Evolutionary conservation across 1,140 invertebrate genomes (phyloP), one percentile per base, ranked within the genome.

Genomic region (Planococcus citri): DNA sequence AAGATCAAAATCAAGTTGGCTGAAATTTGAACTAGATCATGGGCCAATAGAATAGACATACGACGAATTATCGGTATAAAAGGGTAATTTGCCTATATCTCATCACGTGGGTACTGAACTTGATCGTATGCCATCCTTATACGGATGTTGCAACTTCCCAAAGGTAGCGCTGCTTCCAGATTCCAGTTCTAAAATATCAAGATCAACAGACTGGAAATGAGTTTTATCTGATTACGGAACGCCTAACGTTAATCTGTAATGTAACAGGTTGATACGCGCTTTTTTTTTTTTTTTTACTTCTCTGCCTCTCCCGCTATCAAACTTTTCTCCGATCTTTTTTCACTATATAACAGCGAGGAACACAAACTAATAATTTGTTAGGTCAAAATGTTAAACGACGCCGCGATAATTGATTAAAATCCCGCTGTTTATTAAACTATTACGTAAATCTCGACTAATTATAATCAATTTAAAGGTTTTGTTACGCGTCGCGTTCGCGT

Each of bases 111-210:
- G 41, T 51, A 51, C 41, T 51, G 41, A 51, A 51, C 41, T 51
- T 51, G 41, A 51, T 51, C 41, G 41, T 51, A 51, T 17, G 41
- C 17, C 41, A 51, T 51, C 41, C 41, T 51, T 51, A 51, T 51
- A 51, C 41, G 41, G 41, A 51, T 51, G 41, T 51, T 51, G 41
- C 41, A 51, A 51, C 41, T 51, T 33, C 29, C 29, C 29, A 51
- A 51, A 51, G 41, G 41, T 51, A 51, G 41, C 41, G n/a, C n/a
- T 20, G 41, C 41, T 51, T 51, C 41, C 41, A 51, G 41, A 51
- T 51, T 51, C 41, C 41, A 51, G 41, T 51, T 51, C 41, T 51
- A 51, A 51, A 51, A 51, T 51, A 51, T 51, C 41, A 51, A 51
- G 41, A 51, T 51, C 41, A 51, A 51, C 41, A 51, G 41, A 51